phyloP scores from a whole-genome alignment of 2,113 vertebrate species.

The Carettochelys insculpta region DNA sequence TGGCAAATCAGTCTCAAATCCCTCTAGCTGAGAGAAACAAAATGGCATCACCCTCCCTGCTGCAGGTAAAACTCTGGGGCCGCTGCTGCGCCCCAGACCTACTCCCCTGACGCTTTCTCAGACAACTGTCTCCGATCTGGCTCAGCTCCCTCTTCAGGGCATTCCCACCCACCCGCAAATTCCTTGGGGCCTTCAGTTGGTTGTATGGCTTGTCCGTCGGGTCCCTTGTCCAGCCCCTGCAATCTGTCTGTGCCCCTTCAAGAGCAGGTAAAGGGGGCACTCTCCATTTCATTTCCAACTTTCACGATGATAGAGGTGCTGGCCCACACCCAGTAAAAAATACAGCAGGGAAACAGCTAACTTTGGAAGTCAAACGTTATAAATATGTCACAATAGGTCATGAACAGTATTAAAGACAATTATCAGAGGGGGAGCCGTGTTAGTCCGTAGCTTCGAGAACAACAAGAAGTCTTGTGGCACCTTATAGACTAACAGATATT shows the following conservation, averaged over 20 bases:
- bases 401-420: too few relatives aligned
- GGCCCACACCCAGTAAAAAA: too few relatives aligned
- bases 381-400: too few relatives aligned
- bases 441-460: too few relatives aligned
- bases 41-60: neutral
- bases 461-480: too few relatives aligned
- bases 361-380: too few relatives aligned
- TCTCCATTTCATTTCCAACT: neutral
- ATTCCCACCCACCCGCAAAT: neutral
- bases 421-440: too few relatives aligned
- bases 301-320: neutral
- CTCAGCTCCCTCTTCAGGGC: neutral
- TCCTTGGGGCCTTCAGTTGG: neutral
- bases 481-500: too few relatives aligned
- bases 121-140: neutral
- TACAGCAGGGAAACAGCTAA: too few relatives aligned
- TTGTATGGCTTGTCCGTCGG: neutral
- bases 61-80: neutral
- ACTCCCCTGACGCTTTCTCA: neutral
- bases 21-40: neutral
- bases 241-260: too few relatives aligned
- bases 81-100: neutral
- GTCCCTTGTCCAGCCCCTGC: neutral
- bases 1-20: neutral
- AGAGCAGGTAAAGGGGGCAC: too few relatives aligned